Conservation (phyloP, 2,113 vertebrate genomes). For the Balaeniceps rex region DNA sequence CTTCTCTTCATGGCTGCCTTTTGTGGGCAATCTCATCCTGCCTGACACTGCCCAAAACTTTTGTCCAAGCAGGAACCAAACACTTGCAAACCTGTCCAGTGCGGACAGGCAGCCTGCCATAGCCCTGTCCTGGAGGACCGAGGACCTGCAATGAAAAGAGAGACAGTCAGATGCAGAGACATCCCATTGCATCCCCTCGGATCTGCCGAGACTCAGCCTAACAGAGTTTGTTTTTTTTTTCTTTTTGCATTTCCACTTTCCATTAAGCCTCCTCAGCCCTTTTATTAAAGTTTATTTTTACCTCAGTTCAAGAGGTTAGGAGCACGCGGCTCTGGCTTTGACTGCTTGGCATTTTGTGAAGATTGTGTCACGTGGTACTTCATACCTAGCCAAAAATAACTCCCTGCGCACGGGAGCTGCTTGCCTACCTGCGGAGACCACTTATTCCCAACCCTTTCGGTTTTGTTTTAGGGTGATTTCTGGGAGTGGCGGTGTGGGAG, state of each 20-base stretch:
- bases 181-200: not conserved
- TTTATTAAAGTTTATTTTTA: slow-evolving; percentile 60
- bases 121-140: not conserved
- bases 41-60: not conserved
- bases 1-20: not conserved
- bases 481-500: not conserved
- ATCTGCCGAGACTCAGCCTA: not conserved
- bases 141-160: not conserved
- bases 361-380: not conserved
- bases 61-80: not conserved
- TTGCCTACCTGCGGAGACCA: not conserved
- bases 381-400: slow-evolving; percentile 25
- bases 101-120: not conserved
- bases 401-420: not conserved
- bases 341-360: slow-evolving; percentile 50
- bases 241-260: slow-evolving; percentile 16
- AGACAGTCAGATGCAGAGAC: not conserved
- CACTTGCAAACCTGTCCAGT: not conserved
- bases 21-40: not conserved
- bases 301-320: slow-evolving; percentile 26
- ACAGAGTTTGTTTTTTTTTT: not conserved
- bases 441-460: not conserved
- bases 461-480: not conserved
- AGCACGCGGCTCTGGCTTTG: not conserved
- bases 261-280: slow-evolving; percentile 10